phyloP scores from a whole-genome alignment of 2,888 invertebrate species.

The Napeogenes inachia region DNA sequence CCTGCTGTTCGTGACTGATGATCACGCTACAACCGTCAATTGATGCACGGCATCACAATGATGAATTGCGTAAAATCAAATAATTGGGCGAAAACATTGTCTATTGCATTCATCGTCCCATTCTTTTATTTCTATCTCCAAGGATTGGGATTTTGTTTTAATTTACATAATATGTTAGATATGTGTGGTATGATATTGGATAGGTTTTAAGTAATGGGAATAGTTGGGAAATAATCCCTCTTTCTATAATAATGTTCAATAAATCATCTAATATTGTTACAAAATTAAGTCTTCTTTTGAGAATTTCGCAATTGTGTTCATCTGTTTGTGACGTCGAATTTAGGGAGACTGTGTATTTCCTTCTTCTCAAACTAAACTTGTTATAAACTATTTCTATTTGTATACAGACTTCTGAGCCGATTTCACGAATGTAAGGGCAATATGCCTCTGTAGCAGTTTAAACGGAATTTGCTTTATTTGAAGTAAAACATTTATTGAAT shows the following conservation, averaged over 20 bases:
- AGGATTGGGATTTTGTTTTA: too few relatives aligned
- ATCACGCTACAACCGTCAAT: conserved; percentile 6
- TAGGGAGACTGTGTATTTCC: conserved; percentile 16
- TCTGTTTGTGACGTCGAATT: conserved; percentile 29
- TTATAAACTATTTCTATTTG: conserved; percentile 15
- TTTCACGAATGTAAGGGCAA: too few relatives aligned
- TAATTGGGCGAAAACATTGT: not conserved
- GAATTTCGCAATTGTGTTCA: conserved; percentile 24
- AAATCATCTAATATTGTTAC: conserved; percentile 22
- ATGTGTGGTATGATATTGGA: too few relatives aligned
- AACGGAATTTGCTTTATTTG: too few relatives aligned
- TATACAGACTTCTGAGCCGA: not conserved
- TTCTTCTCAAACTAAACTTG: conserved; percentile 13
- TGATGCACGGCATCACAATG: not conserved
- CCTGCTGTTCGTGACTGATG: conserved; percentile 12
- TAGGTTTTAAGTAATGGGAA: not conserved
- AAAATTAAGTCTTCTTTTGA: conserved; percentile 26
- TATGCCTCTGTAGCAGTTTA: too few relatives aligned
- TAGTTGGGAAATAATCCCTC: too few relatives aligned
- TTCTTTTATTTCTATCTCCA: too few relatives aligned
- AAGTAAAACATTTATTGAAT: too few relatives aligned
- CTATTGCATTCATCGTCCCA: not conserved
- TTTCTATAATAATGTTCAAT: conserved; percentile 2
- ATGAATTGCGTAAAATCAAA: not conserved
- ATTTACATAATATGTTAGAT: not conserved